Conservation (phyloP, 1,140 invertebrate genomes). For the Ceratitis capitata region DNA sequence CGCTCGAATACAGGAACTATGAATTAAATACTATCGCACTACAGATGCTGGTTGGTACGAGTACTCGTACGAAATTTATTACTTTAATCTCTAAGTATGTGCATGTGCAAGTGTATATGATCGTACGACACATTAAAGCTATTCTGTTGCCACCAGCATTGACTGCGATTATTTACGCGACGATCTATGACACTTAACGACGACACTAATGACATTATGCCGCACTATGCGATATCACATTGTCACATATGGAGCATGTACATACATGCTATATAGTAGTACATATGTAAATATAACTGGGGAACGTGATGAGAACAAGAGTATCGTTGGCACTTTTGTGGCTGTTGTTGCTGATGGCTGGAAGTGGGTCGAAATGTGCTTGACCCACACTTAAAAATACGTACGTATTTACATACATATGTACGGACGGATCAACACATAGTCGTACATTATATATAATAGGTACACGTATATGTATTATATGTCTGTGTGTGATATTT, state of each 20-base stretch:
- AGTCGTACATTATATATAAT: no score
- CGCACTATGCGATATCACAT: neutral
- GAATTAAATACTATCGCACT: neutral
- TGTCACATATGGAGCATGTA: neutral
- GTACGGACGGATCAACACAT: neutral
- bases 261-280: no score
- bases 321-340: neutral
- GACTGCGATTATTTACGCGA: conserved; percentile 13
- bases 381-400: conserved; percentile 2
- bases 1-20: conserved; percentile 25
- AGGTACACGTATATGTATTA: neutral
- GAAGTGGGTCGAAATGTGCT: conserved; percentile 27
- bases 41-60: neutral
- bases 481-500: neutral
- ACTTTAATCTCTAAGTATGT: neutral
- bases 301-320: neutral
- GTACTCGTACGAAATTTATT: neutral
- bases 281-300: no score
- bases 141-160: neutral
- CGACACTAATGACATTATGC: neutral
- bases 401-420: neutral
- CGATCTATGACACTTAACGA: conserved; percentile 35
- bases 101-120: neutral
- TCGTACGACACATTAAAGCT: neutral
- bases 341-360: neutral